A percentile compares a stretch with the other conserved stretches of the same genome.
These are phyloP conservation scores for Rhaphigaster nebulosa DNA, from an alignment of 2,888 invertebrate genomes.

Conservation along the genomic window DNA sequence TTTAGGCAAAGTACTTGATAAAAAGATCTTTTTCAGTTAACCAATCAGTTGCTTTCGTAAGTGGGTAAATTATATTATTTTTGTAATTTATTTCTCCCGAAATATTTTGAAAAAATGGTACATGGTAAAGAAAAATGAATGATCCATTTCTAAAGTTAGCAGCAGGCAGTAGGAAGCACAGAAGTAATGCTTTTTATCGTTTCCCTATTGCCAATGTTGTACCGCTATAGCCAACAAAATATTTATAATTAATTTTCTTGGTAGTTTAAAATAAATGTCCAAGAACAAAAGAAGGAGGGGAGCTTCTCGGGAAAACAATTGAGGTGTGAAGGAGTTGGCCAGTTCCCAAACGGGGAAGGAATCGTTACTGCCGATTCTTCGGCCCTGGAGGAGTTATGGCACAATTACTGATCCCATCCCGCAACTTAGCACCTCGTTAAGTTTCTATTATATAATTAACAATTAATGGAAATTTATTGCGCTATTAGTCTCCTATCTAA, in stretches of 20 bases:
- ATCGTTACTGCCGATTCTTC: conserved; percentile 30
- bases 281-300: not conserved
- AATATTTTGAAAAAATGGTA: too few relatives aligned
- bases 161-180: too few relatives aligned
- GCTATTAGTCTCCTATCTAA: not conserved
- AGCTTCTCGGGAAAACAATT: not conserved
- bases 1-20: too few relatives aligned
- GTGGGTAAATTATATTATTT: too few relatives aligned
- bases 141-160: too few relatives aligned
- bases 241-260: not conserved
- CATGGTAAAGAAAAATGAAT: too few relatives aligned
- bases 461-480: conserved; percentile 32
- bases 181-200: too few relatives aligned
- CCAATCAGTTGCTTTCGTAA: too few relatives aligned
- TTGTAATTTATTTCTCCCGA: too few relatives aligned
- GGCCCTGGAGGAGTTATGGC: not conserved
- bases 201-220: too few relatives aligned
- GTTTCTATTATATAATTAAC: conserved; percentile 43
- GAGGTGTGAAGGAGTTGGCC: conserved; percentile 16
- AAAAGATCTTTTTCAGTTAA: too few relatives aligned
- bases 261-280: not conserved
- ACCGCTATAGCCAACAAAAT: not conserved
- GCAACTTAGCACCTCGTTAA: conserved; percentile 15
- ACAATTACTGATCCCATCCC: conserved; percentile 29
- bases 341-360: conserved; percentile 3